Evolutionary conservation across 2,113 vertebrate genomes (phyloP).

Genomic region (Elaphurus davidianus): DNA sequence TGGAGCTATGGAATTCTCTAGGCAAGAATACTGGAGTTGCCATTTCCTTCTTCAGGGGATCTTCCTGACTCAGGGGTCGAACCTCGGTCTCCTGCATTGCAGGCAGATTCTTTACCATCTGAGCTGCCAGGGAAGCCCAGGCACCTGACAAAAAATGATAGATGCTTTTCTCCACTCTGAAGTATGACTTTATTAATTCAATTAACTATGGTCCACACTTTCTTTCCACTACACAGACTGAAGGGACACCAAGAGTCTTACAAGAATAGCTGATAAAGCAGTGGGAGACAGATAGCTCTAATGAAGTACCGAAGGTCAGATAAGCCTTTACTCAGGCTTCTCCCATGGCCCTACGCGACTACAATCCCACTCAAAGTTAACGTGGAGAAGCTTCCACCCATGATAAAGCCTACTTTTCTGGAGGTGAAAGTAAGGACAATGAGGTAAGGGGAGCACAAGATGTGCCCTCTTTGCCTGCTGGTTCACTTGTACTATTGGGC

Average conservation of each 20-base stretch:
- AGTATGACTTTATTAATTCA: neutral
- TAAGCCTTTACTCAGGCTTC: neutral
- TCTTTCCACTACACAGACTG: neutral
- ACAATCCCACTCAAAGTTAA: neutral
- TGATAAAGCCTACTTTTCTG: neutral
- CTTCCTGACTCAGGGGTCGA: neutral
- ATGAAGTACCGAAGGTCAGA: neutral
- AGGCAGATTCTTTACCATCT: neutral
- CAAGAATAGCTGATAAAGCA: neutral
- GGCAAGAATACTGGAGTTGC: neutral
- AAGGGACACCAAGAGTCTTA: neutral
- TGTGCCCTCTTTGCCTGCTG: neutral
- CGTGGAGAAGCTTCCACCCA: neutral
- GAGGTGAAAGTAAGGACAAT: neutral
- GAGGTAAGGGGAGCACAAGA: too few species aligned
- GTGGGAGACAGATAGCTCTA: neutral
- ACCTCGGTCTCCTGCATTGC: neutral
- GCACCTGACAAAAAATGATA: neutral
- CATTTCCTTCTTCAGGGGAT: neutral
- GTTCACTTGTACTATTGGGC: neutral
- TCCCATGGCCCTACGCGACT: rapidly evolving
- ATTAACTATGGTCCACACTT: neutral
- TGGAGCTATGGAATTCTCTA: neutral
- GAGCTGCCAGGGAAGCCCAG: neutral
- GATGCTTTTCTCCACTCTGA: neutral